These are phyloP conservation scores for Formica exsecta DNA, from an alignment of 1,140 invertebrate genomes.

Conservation along the genomic window DNA sequence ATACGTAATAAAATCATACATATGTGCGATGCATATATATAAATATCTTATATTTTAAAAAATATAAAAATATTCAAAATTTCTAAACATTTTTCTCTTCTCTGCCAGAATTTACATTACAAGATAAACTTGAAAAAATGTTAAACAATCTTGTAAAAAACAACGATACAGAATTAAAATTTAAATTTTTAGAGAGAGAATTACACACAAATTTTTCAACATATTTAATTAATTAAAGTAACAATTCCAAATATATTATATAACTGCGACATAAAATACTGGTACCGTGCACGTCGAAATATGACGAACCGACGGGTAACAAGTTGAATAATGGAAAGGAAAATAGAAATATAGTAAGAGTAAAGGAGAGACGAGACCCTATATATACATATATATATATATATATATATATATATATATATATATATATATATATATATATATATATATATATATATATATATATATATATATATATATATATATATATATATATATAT, in stretches of 20 bases:
- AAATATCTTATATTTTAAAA: neutral
- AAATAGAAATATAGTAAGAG: slow-evolving; percentile 41
- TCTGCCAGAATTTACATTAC: neutral
- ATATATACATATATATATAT: slow-evolving; percentile 52
- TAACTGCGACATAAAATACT: slow-evolving; percentile 31
- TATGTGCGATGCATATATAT: neutral
- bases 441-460: too few relatives aligned
- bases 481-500: too few relatives aligned
- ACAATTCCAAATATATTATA: neutral
- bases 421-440: too few relatives aligned
- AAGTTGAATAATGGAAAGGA: slow-evolving; percentile 68
- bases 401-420: slow-evolving; percentile 24
- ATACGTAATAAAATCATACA: neutral
- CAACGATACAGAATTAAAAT: neutral
- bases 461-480: too few relatives aligned
- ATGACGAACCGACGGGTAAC: slow-evolving; percentile 70
- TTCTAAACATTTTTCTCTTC: neutral
- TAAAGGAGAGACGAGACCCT: neutral
- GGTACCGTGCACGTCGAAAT: slow-evolving; percentile 67
- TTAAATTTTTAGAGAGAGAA: neutral
- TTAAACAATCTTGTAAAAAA: neutral
- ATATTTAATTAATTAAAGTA: neutral
- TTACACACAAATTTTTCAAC: neutral
- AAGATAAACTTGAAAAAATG: neutral
- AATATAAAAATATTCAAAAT: slow-evolving; percentile 2